Conservation (phyloP, 2,113 vertebrate genomes). For the Tupaia tana region DNA sequence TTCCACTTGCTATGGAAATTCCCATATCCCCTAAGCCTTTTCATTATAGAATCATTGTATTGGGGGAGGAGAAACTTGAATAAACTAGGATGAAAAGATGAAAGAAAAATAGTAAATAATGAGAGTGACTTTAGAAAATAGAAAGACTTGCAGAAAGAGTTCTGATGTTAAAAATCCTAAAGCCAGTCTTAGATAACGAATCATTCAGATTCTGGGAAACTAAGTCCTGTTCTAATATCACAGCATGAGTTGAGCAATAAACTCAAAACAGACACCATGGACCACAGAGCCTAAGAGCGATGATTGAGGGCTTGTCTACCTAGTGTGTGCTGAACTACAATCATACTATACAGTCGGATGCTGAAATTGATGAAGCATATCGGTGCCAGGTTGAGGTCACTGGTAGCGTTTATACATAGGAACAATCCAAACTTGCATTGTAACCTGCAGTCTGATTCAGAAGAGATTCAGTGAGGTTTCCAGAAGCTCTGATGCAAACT, state of each 20-base stretch:
- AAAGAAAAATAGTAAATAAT: too few relatives aligned
- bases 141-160: too few relatives aligned
- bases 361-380: background rate
- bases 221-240: background rate
- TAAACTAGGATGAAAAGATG: too few relatives aligned
- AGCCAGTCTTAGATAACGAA: too few relatives aligned
- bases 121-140: too few relatives aligned
- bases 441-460: background rate
- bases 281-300: background rate
- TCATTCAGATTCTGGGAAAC: background rate
- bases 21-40: too few relatives aligned
- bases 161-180: too few relatives aligned
- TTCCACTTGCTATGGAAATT: too few relatives aligned
- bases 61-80: too few relatives aligned
- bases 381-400: background rate
- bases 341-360: accelerated
- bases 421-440: background rate
- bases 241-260: too few relatives aligned
- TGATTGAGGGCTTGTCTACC: background rate
- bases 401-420: background rate
- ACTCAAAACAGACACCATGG: background rate
- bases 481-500: background rate
- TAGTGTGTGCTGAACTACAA: background rate
- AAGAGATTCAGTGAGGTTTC: background rate
- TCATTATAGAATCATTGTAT: too few relatives aligned